Percentiles rank a stretch among this genome's conserved stretches.
phyloP scores from a whole-genome alignment of 1,140 invertebrate species.

The Centruroides sculpturatus region DNA sequence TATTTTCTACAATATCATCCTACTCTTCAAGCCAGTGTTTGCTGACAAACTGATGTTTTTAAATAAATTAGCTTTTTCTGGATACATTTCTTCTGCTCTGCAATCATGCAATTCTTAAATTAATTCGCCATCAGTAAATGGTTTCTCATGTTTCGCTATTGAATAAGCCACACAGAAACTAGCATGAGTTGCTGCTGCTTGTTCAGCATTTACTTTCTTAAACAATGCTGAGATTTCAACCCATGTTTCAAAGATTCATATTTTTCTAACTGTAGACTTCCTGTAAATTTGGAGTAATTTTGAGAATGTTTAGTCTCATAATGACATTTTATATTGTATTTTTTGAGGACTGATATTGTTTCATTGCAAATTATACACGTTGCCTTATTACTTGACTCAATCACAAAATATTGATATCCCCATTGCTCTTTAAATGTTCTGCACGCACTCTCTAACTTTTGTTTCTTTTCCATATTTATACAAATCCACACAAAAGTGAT shows the following conservation, averaged over 20 bases:
- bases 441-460: neutral
- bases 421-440: neutral
- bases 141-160: slow-evolving; percentile 23
- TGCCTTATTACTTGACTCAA: neutral
- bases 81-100: slow-evolving; percentile 24
- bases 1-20: neutral
- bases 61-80: slow-evolving; percentile 17
- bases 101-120: slow-evolving; percentile 24
- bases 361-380: neutral
- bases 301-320: slow-evolving; percentile 17
- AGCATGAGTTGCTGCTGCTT: slow-evolving; percentile 20
- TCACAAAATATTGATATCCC: neutral
- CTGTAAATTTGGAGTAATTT: neutral
- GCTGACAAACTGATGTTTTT: slow-evolving; percentile 11
- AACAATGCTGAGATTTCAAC: slow-evolving; percentile 21
- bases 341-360: slow-evolving; percentile 15
- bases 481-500: no score
- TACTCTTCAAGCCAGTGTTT: slow-evolving; percentile 4
- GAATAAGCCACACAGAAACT: slow-evolving; percentile 18
- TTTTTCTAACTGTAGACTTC: slow-evolving; percentile 20
- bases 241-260: slow-evolving; percentile 18
- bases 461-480: no score
- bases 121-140: slow-evolving; percentile 25
- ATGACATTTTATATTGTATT: slow-evolving; percentile 24
- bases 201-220: slow-evolving; percentile 17